Conservation (phyloP, 2,888 invertebrate species). For the Noctua janthina region DNA sequence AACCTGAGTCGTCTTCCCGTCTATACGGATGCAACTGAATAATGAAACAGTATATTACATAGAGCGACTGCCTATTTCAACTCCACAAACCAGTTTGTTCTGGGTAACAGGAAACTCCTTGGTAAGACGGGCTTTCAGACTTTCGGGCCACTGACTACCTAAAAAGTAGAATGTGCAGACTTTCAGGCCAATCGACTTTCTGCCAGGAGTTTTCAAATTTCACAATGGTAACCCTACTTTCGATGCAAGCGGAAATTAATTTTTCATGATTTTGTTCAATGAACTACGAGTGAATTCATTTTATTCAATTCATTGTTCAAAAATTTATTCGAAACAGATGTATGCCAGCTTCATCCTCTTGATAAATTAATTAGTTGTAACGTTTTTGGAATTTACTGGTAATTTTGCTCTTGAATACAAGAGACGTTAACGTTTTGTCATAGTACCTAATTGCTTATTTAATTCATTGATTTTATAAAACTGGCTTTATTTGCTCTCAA, state of each 20-base stretch:
- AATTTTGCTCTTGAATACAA: not conserved
- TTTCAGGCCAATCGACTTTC: no score
- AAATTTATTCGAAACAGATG: slow-evolving; percentile 8
- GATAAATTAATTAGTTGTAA: not conserved
- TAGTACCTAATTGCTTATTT: not conserved
- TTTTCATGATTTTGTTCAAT: slow-evolving; percentile 59
- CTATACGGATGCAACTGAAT: not conserved
- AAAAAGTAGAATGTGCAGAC: not conserved
- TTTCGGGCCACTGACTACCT: not conserved
- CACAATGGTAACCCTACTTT: not conserved
- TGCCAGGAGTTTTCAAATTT: not conserved
- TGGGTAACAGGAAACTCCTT: not conserved
- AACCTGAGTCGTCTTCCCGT: not conserved
- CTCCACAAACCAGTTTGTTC: not conserved
- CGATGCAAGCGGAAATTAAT: slow-evolving; percentile 48
- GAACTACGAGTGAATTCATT: slow-evolving; percentile 36
- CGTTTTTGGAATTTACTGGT: not conserved
- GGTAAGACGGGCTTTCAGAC: not conserved
- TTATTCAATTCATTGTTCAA: slow-evolving; percentile 23
- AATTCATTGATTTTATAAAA: not conserved
- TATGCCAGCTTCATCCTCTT: slow-evolving; percentile 5
- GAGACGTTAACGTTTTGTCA: not conserved
- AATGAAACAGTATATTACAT: not conserved
- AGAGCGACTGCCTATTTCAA: not conserved
- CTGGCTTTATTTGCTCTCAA: not conserved